Base-by-base conservation (phyloP, 2,888 invertebrate genomes). In the Griposia aprilina region DNA sequence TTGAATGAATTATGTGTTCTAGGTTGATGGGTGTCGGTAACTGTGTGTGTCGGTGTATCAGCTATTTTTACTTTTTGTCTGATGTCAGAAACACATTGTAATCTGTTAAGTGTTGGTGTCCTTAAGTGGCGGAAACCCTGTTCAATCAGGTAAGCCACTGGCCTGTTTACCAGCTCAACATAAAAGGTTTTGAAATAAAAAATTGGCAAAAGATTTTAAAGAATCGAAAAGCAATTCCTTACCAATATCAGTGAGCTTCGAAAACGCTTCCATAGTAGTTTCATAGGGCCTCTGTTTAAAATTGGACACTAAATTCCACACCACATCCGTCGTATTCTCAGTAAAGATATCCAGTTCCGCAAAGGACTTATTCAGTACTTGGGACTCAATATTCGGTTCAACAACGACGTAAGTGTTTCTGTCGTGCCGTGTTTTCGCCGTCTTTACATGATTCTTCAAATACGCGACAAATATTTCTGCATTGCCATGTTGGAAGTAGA, bases 401-500 rank as follows among this genome's bases (percentile, higher is more conserved):
- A 98, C 96, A 3, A 99, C 98, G 26, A 98, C 91, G 67, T 95
- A 96, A 0, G 96, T 95, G 76, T 96, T 96, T 71, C 97, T 97
- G 87, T 98, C 98, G 80, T 98, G 97, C 80, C 98, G 97, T 0
- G 98, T 98, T 85, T 98, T 98, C 6, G 97, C 97, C 3, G 98
- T 97, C 92, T 97, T 97, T 10, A 98, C 94, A 80, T 97, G 97
- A 88, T 97, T 97, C 94, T 97, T 98, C 81, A 97, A 95, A 80
- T 97, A 97, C 60, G 95, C 97, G 63, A 98, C 97, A 90, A 99
- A 98, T 76, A 98, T 97, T 89, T 98, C 98, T 0, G 98, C 98
- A 89, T 99, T 99, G 0, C 98, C 98, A 87, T 98, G 98, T 93
- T 98, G 98, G 95, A 99, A 99, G 92, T 98, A 98, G 92, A 99